phyloP scores from a whole-genome alignment of 2,113 vertebrate genomes.

The Sminthopsis crassicaudata region DNA sequence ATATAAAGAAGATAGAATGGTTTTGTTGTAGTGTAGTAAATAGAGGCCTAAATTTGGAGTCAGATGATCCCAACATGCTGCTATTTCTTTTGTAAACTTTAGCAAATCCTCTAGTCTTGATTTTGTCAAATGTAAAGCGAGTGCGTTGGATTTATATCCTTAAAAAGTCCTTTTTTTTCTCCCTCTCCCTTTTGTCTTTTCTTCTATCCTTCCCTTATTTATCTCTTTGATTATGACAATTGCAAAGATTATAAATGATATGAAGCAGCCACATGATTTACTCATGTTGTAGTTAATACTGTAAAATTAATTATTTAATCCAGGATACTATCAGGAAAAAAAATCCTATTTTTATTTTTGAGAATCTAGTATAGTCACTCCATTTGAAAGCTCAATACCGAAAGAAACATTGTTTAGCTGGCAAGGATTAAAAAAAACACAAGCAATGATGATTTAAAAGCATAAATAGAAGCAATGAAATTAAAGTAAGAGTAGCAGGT shows the following conservation, averaged over 20 bases:
- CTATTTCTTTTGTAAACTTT: neutral
- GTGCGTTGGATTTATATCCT: neutral
- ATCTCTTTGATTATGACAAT: neutral
- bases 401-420: neutral
- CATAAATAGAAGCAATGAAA: neutral
- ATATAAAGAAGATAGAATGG: neutral
- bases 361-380: neutral
- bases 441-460: neutral
- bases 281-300: neutral
- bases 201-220: neutral
- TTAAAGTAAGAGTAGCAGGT: neutral
- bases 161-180: neutral
- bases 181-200: neutral
- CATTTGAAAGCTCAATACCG: neutral
- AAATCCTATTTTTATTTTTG: neutral
- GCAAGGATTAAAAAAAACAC: neutral
- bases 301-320: neutral
- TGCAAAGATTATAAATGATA: neutral
- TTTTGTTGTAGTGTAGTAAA: neutral
- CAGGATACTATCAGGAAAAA: neutral
- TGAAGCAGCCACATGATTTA: neutral
- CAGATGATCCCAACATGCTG: neutral
- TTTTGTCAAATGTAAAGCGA: neutral
- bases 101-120: neutral
- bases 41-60: neutral